A percentile compares a stretch with the other conserved stretches of the same genome.
Conservation (phyloP, 2,113 vertebrate species). For the Sitta europaea region DNA sequence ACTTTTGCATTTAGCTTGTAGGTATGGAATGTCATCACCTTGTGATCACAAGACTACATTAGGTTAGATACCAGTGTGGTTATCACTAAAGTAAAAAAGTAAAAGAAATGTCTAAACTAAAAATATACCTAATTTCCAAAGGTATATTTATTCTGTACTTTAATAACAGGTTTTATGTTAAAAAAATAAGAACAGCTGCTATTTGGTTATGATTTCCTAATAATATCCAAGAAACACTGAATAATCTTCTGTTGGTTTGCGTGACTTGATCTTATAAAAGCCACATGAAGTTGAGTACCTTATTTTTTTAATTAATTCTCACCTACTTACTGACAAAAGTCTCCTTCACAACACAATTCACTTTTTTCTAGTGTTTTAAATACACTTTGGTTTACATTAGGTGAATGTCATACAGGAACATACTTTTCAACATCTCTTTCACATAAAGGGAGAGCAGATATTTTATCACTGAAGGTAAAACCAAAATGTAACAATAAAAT, state of each 20-base stretch:
- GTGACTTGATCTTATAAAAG: not conserved
- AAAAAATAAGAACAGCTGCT: not conserved
- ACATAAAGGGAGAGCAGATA: not conserved
- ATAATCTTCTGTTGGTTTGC: not conserved
- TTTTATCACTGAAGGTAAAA: not conserved
- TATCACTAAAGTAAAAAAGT: not conserved
- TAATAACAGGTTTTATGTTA: not conserved
- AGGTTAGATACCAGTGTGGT: not conserved
- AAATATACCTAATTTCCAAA: not conserved
- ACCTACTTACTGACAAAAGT: not conserved
- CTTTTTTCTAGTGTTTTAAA: not conserved
- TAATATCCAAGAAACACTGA: not conserved
- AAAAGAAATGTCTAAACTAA: not conserved
- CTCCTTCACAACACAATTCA: not conserved
- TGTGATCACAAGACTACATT: not conserved
- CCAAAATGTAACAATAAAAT: not conserved
- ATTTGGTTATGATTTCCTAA: not conserved
- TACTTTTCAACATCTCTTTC: not conserved
- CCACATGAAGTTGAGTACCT: not conserved
- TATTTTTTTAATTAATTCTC: not conserved
- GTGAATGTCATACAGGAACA: not conserved
- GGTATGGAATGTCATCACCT: not conserved
- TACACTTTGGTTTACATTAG: not conserved
- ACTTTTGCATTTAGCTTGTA: not conserved
- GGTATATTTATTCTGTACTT: not conserved